Evolutionary conservation across 1,140 invertebrate genomes (phyloP), one percentile per base, ranked within the genome.

Genomic region (Wiebesia pumilae): DNA sequence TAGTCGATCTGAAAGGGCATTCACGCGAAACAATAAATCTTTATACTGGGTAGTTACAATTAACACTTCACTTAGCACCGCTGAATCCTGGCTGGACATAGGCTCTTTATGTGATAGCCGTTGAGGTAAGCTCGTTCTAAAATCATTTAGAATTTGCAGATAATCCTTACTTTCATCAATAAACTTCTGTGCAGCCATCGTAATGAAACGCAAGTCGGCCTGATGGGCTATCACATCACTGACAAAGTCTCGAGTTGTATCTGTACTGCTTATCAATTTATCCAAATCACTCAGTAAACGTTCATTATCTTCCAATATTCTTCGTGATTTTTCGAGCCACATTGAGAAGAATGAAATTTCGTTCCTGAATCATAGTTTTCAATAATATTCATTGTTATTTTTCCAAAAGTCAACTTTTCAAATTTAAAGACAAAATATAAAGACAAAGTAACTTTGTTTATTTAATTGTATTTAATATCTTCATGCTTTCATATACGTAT

Each of bases 181-280:
- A 92, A 98, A 99, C 93, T 98, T 98, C 93, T 99, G 98, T 0
- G 97, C 97, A 0, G 97, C 96, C 96, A 99, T 98, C 1, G 97
- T 98, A 84, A 99, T 98, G 91, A 98, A 99, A 40, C 98, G 95
- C 3, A 99, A 93, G 94, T 99, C 98, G 1, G 98, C 98, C 93
- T 99, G 98, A 91, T 99, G 98, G 3, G 97, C 97, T 89, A 99
- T 98, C 0, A 99, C 97, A 93, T 99, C 98, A 83, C 96, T 97
- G n/a, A 98, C 96, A 93, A 99, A 98, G 87, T 98, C 97, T 58
- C 97, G 95, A 4, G 97, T 96, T 21, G 95, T 95, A 85, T 98
- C 97, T 0, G 95, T 95, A 89, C 96, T 96, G 69, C 95, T 95
- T 69, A 95, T 95, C 9, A 97, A 91, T 75, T 96, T 95, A 84